Conservation (phyloP, 2,797 vertebrate species). For the Acridotheres tristis region DNA sequence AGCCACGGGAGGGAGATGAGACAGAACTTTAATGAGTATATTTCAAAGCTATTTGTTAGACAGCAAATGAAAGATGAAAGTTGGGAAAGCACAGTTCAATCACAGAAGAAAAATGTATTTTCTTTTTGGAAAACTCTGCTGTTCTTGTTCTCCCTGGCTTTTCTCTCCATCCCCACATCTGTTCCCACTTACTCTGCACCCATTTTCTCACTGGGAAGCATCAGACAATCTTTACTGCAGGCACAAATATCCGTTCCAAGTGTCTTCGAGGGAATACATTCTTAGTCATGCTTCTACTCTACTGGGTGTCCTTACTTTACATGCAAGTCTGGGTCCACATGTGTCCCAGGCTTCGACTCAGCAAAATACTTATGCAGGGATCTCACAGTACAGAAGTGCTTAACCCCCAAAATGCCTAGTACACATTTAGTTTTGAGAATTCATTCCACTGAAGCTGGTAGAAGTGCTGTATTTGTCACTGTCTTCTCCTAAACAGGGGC, state of each 20-base stretch:
- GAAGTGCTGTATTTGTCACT: background rate
- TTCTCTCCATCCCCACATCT: conserved; percentile 28
- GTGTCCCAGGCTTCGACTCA: background rate
- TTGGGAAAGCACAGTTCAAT: conserved; percentile 54
- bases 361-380: background rate
- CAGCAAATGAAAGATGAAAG: conserved; percentile 61
- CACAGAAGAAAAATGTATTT: conserved; percentile 49
- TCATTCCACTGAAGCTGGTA: background rate
- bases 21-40: background rate
- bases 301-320: conserved; percentile 26
- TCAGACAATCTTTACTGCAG: conserved; percentile 47
- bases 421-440: background rate
- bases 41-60: conserved; percentile 63
- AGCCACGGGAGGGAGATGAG: background rate
- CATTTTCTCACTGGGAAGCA: conserved; percentile 50
- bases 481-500: background rate
- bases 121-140: conserved; percentile 1
- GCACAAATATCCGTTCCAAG: conserved; percentile 6
- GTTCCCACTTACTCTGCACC: conserved; percentile 50
- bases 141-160: conserved; percentile 30
- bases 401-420: background rate
- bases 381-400: background rate
- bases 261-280: conserved; percentile 45
- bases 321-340: background rate
- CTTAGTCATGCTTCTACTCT: conserved; percentile 12